These are phyloP conservation scores for Apantesis nais DNA, from an alignment of 2,888 invertebrate genomes.

Conservation along the genomic window DNA sequence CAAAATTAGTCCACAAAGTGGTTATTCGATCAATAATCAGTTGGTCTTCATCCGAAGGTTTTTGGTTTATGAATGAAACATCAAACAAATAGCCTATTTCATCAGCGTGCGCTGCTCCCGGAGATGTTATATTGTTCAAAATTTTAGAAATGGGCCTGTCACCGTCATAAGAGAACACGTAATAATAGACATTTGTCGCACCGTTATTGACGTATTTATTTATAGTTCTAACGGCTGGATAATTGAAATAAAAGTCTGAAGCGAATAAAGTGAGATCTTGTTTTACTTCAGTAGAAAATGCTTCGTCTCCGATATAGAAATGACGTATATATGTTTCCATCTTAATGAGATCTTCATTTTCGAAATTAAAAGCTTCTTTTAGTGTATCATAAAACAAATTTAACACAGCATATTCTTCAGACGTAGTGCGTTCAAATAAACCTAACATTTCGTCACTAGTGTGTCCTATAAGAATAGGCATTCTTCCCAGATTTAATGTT, in stretches of 20 bases:
- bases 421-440: slow-evolving; percentile 28
- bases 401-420: slow-evolving; percentile 30
- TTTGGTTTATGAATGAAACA: slow-evolving; percentile 43
- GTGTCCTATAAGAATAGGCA: slow-evolving; percentile 54
- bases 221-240: slow-evolving; percentile 53
- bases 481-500: slow-evolving; percentile 37
- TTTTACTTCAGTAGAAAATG: slow-evolving; percentile 42
- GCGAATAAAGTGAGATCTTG: slow-evolving; percentile 50
- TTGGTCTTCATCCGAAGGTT: slow-evolving; percentile 51
- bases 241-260: slow-evolving; percentile 57
- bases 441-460: slow-evolving; percentile 50
- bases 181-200: slow-evolving; percentile 55
- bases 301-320: slow-evolving; percentile 64
- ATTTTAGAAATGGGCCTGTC: slow-evolving; percentile 58
- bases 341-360: slow-evolving; percentile 37
- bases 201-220: slow-evolving; percentile 54
- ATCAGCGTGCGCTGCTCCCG: slow-evolving; percentile 58
- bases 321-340: slow-evolving; percentile 53
- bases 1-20: slow-evolving; percentile 63
- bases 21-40: slow-evolving; percentile 57
- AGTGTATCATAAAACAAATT: slow-evolving; percentile 41
- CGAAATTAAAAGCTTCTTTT: slow-evolving; percentile 47
- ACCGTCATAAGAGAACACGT: slow-evolving; percentile 63
- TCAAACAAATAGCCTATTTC: slow-evolving; percentile 63
- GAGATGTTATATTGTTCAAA: slow-evolving; percentile 45